Evolutionary conservation across 2,888 invertebrate species (phyloP).

Genomic region (Villa cingulata): DNA sequence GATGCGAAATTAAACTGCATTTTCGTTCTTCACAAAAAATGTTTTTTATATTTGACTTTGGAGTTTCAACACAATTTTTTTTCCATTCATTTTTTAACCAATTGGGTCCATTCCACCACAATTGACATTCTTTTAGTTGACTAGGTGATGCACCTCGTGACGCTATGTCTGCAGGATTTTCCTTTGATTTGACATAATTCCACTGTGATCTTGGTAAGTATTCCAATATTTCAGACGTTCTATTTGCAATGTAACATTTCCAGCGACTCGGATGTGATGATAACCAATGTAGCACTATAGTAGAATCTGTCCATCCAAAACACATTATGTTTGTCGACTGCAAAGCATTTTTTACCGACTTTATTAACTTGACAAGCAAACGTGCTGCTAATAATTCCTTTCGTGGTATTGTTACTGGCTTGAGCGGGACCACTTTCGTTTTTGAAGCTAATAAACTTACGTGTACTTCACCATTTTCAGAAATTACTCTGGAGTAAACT

Average conservation of each 20-base stretch:
- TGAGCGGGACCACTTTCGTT: background rate
- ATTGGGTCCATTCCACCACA: no score
- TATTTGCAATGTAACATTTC: background rate
- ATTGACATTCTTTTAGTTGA: background rate
- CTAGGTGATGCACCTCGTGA: background rate
- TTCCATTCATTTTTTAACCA: background rate
- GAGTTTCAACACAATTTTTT: background rate
- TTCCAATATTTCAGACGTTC: background rate
- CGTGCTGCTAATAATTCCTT: background rate
- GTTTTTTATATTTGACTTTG: no score
- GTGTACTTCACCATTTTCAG: background rate
- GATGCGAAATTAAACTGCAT: background rate
- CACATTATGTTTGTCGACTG: background rate
- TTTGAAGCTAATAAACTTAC: background rate
- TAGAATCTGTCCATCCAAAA: slow-evolving; percentile 3
- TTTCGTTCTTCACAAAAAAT: background rate
- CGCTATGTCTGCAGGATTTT: slow-evolving; percentile 1
- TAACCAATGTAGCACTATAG: background rate
- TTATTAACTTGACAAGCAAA: background rate
- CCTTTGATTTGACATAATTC: background rate
- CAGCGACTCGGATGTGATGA: background rate
- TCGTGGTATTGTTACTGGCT: background rate
- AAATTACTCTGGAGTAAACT: background rate
- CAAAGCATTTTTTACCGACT: background rate
- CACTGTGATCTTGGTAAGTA: background rate